Evolutionary conservation across 2,888 invertebrate genomes (phyloP), one percentile per base, ranked within the genome.

Genomic region (Microplitis deprimator): DNA sequence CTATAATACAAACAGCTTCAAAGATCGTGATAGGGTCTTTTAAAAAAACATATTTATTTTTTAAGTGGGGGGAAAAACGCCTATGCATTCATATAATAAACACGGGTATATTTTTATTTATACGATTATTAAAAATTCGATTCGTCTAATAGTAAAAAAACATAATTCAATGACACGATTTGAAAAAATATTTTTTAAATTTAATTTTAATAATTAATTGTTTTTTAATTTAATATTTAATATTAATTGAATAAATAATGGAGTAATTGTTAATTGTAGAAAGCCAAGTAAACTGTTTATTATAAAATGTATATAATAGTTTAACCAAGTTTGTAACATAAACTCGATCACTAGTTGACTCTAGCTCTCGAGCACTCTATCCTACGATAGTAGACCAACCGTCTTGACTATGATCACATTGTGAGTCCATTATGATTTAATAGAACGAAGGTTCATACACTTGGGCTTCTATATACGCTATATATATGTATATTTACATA

Each of bases 351-450:
- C 38, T 50, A 50, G 50, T 73, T 65, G 75, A 41, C 64, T 17
- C 68, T 68, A 68, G 68, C 73, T 60, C 70, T 69, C 69, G 64
- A 72, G 69, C 71, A 68, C 76, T 68, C 40, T 76, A 13, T 50
- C 8, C 50, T 50, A 50, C 13, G 13, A 13, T 50, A 59, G 71
- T 75, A 75, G 75, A 68, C 65, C 50, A 71, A 76, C 65, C 67
- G 72, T 73, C 77, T 77, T 70, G 65, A 74, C 73, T 77, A 73
- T 77, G 72, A 68, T 85, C 85, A 87, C 87, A 88, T 88, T 88
- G 88, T 88, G 84, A 84, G 84, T 83, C 88, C 83, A 88, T 88
- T 87, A 87, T 85, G 83, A 85, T 85, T 87, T 86, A 88, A 88
- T 88, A 87, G 87, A 85, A 81, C 73, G 77, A 78, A 74, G 73